Evolutionary conservation across 2,888 invertebrate species (phyloP), one percentile per base, ranked within the genome.

Genomic region (Drosophila rellima): DNA sequence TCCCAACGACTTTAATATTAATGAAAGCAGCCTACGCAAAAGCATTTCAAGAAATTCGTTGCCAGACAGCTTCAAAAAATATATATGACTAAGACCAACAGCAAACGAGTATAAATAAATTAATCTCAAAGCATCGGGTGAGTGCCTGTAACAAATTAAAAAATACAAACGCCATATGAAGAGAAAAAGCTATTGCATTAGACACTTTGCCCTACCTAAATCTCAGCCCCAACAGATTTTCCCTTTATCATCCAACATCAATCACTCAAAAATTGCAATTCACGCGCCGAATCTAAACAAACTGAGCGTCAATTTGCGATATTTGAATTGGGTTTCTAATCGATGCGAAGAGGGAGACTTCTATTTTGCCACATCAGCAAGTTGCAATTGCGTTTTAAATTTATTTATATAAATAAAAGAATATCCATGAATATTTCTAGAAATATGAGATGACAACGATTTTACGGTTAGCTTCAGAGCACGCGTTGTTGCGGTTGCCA

Each of bases 401-500:
- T 66, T 65, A 42, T 55, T 35, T 47, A 23, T 37, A 47, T 26
- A 51, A 54, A 44, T 54, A 44, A 33, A 61, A 35, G 20, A 51
- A 23, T 59, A 29, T 48, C 11, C 20, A 39, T 42, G 26, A 17
- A 20, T 37, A 39, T 29, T 29, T 17, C 18, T 1, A 35, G 18
- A 45, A 31, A 45, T 62, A 63, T 57, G 23, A 45, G 69, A 61
- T 74, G 81, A 69, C 60, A 65, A 57, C 29, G 52, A 7, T 51
- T 79, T 74, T 64, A 50, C 60, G 60, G 66, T 67, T 55, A 71
- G 62, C 54, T 52, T 10, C 20, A 59, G 56, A 57, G 66, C 77
- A 74, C 77, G 78, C 60, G 59, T 42, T 59, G 54, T 31, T 66
- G 68, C 42, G 71, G 80, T 50, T 59, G 68, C 52, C 62, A 42